Conservation (phyloP, 2,113 vertebrate genomes). For the Tachycineta bicolor region DNA sequence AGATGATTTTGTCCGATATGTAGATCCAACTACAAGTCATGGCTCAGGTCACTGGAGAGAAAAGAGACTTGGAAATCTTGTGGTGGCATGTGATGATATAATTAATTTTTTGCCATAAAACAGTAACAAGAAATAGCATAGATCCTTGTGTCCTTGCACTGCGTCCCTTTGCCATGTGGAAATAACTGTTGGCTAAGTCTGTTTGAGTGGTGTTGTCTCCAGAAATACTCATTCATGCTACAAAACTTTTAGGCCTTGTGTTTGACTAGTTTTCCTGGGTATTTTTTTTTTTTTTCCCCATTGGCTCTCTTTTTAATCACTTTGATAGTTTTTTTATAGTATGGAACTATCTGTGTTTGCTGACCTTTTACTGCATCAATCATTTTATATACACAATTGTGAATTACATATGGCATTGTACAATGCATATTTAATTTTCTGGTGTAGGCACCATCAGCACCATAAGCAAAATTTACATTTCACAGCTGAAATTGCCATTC, state of each 20-base stretch:
- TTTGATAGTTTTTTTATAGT: not conserved
- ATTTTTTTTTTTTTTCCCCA: fast-evolving
- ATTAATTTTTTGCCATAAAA: not conserved
- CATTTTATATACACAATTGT: slow-evolving; percentile 7
- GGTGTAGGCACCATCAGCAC: not conserved
- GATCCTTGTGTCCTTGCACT: not conserved
- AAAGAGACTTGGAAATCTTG: not conserved
- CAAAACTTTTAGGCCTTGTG: not conserved
- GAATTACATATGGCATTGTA: slow-evolving; percentile 14
- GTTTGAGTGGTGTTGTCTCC: not conserved
- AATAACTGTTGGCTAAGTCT: not conserved
- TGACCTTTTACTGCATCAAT: not conserved
- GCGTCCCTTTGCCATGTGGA: not conserved
- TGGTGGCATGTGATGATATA: not conserved
- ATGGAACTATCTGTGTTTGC: not conserved
- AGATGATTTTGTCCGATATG: not conserved
- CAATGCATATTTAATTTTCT: slow-evolving; percentile 35
- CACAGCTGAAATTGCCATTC: slow-evolving; percentile 11
- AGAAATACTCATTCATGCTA: not conserved
- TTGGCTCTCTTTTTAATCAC: not conserved
- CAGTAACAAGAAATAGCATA: not conserved
- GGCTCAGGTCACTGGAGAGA: not conserved
- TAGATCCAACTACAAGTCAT: not conserved
- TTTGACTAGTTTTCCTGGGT: not conserved
- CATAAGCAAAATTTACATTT: slow-evolving; percentile 30